Conservation (phyloP, 2,888 invertebrate species). For the Drosophila mayaguana region DNA sequence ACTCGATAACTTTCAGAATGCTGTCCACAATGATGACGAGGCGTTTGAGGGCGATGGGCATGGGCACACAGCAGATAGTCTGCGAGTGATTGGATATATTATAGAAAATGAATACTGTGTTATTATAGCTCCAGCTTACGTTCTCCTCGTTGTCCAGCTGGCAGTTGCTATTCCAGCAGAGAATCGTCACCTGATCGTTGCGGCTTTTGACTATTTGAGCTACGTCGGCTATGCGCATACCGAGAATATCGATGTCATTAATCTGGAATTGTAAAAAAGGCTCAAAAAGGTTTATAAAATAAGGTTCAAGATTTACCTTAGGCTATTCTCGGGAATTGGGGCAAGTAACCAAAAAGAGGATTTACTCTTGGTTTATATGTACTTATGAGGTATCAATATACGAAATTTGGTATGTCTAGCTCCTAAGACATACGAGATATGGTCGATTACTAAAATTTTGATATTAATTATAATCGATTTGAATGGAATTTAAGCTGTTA, state of each 20-base stretch:
- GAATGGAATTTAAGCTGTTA: not conserved
- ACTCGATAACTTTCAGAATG: conserved; percentile 87
- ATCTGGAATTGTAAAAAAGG: conserved; percentile 85
- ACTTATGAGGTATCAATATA: not conserved
- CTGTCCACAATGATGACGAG: conserved; percentile 86
- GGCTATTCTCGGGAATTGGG: too few relatives aligned
- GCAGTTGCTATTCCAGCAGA: conserved; percentile 86
- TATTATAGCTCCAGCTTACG: conserved; percentile 27
- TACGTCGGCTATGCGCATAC: conserved; percentile 86
- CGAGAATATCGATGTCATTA: conserved; percentile 86
- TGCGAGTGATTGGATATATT: conserved; percentile 29
- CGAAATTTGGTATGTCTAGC: not conserved
- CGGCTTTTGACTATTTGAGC: conserved; percentile 86
- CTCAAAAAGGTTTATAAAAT: too few relatives aligned
- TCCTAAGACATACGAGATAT: not conserved
- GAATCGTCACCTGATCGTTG: conserved; percentile 84
- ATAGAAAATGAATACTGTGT: not conserved
- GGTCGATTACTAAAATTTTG: not conserved
- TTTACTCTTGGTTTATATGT: too few relatives aligned
- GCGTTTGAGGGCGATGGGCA: conserved; percentile 86
- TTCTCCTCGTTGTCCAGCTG: conserved; percentile 85
- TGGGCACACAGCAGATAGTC: conserved; percentile 86
- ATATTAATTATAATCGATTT: not conserved
- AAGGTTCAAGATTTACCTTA: not conserved
- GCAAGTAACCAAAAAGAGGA: too few relatives aligned